Conservation (phyloP, 2,797 vertebrate genomes). For the Phrynocephalus vlangalii region DNA sequence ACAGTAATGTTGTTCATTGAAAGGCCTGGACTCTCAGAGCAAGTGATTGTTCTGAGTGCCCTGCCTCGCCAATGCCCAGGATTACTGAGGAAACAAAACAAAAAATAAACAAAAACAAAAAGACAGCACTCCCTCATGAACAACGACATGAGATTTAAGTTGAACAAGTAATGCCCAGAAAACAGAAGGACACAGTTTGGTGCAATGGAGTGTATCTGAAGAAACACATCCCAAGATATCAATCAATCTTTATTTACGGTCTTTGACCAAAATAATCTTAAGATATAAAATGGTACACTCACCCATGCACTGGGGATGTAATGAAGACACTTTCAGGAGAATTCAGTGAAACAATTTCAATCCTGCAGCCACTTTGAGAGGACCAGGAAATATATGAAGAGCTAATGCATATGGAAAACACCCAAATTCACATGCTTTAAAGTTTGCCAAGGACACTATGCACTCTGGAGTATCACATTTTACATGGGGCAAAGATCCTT, state of each 20-base stretch:
- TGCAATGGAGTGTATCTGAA: background rate
- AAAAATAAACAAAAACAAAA: background rate
- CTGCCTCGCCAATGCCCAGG: background rate
- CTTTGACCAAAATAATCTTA: background rate
- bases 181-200: background rate
- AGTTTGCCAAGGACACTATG: constrained; percentile 18
- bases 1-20: too few relatives aligned
- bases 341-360: constrained; percentile 5
- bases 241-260: too few relatives aligned
- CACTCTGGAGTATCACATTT: constrained; percentile 34
- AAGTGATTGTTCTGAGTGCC: too few relatives aligned
- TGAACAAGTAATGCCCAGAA: background rate
- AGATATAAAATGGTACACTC: background rate
- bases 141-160: background rate
- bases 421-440: constrained; percentile 26
- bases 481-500: constrained; percentile 23
- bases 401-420: constrained; percentile 13
- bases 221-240: background rate
- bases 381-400: background rate
- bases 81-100: too few relatives aligned
- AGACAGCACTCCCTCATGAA: background rate
- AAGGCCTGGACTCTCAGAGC: too few relatives aligned
- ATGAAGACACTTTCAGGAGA: background rate
- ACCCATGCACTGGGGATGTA: background rate
- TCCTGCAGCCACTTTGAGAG: background rate